Conservation (phyloP, 2,797 vertebrate genomes). For the Tangara arthus region DNA sequence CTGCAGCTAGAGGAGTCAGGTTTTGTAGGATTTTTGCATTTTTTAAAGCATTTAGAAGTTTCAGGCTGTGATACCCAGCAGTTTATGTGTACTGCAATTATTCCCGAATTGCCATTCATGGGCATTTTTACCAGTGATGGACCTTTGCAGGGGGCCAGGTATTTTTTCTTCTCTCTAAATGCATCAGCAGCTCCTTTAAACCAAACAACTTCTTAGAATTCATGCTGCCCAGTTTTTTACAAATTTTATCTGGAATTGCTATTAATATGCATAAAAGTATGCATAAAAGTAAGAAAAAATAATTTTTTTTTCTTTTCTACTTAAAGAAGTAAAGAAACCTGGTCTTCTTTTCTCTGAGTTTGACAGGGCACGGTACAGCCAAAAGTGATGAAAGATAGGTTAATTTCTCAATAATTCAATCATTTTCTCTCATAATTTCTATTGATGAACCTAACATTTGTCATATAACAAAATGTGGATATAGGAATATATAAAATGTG, state of each 20-base stretch:
- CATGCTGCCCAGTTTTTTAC: rapidly evolving
- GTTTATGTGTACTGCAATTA: background rate
- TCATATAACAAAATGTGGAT: background rate
- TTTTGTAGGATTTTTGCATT: too few species aligned
- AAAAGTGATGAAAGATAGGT: background rate
- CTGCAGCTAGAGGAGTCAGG: background rate
- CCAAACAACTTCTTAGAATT: background rate
- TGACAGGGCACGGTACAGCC: background rate
- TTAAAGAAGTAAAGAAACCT: background rate
- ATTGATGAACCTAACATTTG: background rate
- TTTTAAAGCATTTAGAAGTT: background rate
- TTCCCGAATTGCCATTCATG: background rate
- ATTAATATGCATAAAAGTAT: background rate
- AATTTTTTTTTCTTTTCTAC: background rate
- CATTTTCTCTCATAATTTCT: background rate
- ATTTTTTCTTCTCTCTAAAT: background rate
- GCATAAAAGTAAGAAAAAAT: background rate
- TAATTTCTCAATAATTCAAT: background rate
- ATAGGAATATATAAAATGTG: background rate
- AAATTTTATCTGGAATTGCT: background rate
- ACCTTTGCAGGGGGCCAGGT: background rate
- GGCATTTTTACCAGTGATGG: background rate
- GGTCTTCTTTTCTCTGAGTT: background rate
- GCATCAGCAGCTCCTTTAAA: background rate
- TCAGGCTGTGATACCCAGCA: background rate